These are phyloP conservation scores for Gavialis gangeticus DNA, from an alignment of 2,113 vertebrate species.

Conservation along the genomic window DNA sequence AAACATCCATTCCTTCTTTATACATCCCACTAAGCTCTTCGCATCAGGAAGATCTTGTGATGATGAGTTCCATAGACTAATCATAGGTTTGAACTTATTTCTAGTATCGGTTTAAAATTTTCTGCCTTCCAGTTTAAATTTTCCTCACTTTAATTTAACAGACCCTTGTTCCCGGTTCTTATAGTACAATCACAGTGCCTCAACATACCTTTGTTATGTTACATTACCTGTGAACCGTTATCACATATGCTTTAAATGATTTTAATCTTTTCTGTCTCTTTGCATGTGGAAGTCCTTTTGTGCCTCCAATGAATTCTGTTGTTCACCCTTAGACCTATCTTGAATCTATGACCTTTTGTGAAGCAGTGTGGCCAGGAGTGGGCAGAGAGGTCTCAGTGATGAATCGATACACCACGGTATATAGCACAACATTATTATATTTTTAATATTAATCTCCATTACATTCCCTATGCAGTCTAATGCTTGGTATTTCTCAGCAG, in stretches of 20 bases:
- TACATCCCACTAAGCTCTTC: not conserved
- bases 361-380: not conserved
- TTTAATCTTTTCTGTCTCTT: not conserved
- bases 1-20: not conserved
- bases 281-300: not conserved
- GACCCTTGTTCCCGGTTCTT: not conserved
- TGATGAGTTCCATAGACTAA: not conserved
- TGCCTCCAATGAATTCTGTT: not conserved
- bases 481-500: not conserved
- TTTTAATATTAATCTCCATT: not conserved
- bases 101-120: not conserved
- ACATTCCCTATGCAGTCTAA: not conserved
- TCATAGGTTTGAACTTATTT: fast-evolving
- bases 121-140: not conserved
- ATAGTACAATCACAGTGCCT: not conserved
- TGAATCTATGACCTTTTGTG: not conserved
- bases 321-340: not conserved
- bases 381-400: not conserved
- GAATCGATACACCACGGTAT: not conserved
- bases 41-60: not conserved
- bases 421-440: not conserved
- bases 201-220: not conserved
- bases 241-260: not conserved
- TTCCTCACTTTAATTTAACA: not conserved
- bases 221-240: not conserved